Conservation (phyloP, 1,140 invertebrate species). For the Ectropis grisescens region DNA sequence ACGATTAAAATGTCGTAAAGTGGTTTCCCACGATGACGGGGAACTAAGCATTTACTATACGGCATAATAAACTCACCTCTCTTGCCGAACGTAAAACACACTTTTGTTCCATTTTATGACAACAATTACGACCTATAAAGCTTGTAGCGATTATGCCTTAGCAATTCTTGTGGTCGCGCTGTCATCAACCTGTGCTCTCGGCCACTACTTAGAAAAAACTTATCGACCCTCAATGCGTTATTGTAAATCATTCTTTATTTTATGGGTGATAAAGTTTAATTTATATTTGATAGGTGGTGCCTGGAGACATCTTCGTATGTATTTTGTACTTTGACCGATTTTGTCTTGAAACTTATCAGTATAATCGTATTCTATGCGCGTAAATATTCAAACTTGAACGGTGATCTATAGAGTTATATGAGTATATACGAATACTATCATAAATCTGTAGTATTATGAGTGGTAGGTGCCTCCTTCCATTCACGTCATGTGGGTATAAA, state of each 20-base stretch:
- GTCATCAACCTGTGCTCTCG: constrained; percentile 38
- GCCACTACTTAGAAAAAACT: constrained; percentile 21
- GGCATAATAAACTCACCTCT: constrained; percentile 59
- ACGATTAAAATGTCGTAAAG: constrained; percentile 58
- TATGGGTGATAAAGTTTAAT: constrained; percentile 6
- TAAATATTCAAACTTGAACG: too few species aligned
- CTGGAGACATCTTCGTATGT: too few species aligned
- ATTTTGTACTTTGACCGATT: too few species aligned
- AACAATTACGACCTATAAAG: constrained; percentile 69
- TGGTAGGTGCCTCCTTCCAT: too few species aligned
- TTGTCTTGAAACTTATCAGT: too few species aligned
- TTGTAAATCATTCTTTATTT: constrained; percentile 14
- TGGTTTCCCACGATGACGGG: constrained; percentile 49
- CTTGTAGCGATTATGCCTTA: constrained; percentile 58
- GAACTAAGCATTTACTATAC: constrained; percentile 44
- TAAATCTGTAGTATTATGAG: too few species aligned
- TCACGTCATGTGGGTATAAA: too few species aligned
- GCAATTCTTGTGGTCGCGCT: constrained; percentile 55
- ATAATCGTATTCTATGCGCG: too few species aligned
- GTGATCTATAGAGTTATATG: too few species aligned
- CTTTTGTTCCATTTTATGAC: constrained; percentile 67
- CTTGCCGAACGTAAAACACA: constrained; percentile 61
- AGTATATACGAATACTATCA: too few species aligned
- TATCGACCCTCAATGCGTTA: constrained; percentile 5
- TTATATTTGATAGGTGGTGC: constrained; percentile 2